Evolutionary conservation across 2,797 vertebrate species (phyloP).

Genomic region (Sus cebifrons): DNA sequence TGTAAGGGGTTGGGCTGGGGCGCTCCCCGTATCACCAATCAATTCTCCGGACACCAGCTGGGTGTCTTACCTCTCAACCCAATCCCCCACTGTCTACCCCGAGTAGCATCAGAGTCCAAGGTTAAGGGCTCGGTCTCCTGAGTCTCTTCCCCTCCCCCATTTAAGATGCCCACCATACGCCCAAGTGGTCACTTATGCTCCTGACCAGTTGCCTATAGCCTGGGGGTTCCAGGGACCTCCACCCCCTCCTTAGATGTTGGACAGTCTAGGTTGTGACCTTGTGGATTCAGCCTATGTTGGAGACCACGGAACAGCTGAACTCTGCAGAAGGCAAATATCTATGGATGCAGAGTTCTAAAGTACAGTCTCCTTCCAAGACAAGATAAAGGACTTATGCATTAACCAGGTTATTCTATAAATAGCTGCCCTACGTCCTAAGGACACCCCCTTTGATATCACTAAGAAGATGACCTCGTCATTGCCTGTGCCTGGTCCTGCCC

Average conservation of each 20-base stretch:
- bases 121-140: not conserved
- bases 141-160: not conserved
- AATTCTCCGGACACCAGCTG: not conserved
- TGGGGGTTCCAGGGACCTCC: not conserved
- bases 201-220: not conserved
- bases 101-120: not conserved
- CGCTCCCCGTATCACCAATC: too few species aligned
- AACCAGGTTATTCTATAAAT: too few species aligned
- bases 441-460: too few species aligned
- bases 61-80: not conserved
- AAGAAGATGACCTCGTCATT: too few species aligned
- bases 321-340: too few species aligned
- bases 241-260: not conserved
- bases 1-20: not conserved
- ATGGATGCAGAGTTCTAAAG: too few species aligned
- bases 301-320: too few species aligned
- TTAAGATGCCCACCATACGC: not conserved
- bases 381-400: too few species aligned
- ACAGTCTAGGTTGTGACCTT: not conserved
- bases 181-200: not conserved
- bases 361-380: too few species aligned
- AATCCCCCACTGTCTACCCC: not conserved
- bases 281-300: not conserved
- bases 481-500: too few species aligned
- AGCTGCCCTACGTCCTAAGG: too few species aligned